Evolutionary conservation across 2,888 invertebrate species (phyloP).

Genomic region (Polietes domitor): DNA sequence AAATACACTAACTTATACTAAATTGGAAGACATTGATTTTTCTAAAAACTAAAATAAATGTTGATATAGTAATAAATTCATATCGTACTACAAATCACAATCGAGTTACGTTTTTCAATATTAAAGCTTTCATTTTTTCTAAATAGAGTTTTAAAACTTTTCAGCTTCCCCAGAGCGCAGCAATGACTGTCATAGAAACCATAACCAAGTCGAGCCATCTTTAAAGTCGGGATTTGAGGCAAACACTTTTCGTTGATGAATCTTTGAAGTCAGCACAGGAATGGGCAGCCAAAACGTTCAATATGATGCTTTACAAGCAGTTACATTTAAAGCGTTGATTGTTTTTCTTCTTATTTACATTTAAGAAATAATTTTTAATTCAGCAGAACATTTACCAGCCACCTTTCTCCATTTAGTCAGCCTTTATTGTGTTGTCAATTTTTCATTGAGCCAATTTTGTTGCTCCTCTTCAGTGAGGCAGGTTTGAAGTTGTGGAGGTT

Average conservation of each 20-base stretch:
- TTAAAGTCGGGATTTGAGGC: conserved; percentile 33
- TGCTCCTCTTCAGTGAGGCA: conserved; percentile 71
- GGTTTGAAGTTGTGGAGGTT: conserved; percentile 3
- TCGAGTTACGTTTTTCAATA: too few relatives aligned
- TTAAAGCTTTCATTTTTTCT: conserved; percentile 28
- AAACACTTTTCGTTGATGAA: conserved; percentile 17
- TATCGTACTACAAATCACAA: too few relatives aligned
- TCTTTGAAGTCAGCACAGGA: background rate
- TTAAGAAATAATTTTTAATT: conserved; percentile 19
- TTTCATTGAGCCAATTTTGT: conserved; percentile 73
- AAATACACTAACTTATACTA: conserved; percentile 18
- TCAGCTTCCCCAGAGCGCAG: background rate
- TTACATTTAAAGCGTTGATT: conserved; percentile 43
- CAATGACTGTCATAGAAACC: background rate
- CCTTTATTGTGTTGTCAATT: conserved; percentile 61
- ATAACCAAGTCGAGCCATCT: conserved; percentile 11
- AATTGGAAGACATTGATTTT: conserved; percentile 38
- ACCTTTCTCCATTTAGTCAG: background rate
- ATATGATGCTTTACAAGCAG: conserved; percentile 35
- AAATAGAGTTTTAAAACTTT: conserved; percentile 45
- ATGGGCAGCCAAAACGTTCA: conserved; percentile 37
- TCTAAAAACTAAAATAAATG: background rate
- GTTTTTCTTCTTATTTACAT: conserved; percentile 28
- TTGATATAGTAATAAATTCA: background rate
- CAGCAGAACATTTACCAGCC: conserved; percentile 2